Conservation (phyloP, 2,797 vertebrate genomes). For the Hoplostethus atlanticus region DNA sequence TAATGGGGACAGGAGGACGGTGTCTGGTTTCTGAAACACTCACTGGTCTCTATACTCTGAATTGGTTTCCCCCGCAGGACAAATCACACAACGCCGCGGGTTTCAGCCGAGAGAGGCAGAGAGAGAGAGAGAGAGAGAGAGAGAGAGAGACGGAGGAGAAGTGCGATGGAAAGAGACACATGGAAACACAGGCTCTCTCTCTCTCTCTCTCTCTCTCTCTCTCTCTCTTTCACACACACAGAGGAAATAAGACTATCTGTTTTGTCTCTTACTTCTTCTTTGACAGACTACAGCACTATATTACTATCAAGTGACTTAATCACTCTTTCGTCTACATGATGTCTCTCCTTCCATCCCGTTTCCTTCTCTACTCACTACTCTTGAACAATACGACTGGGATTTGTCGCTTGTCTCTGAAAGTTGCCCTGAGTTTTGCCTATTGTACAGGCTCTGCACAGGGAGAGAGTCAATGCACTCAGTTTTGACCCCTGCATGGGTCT, state of each 20-base stretch:
- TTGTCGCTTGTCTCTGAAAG: conserved; percentile 20
- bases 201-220: too few relatives aligned
- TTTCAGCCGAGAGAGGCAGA: conserved; percentile 16
- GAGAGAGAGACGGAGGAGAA: background rate
- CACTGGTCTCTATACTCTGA: conserved; percentile 11
- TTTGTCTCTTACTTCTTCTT: conserved; percentile 30
- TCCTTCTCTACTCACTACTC: conserved; percentile 1
- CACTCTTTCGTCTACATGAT: conserved; percentile 29
- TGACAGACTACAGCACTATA: conserved; percentile 35
- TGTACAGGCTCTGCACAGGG: background rate
- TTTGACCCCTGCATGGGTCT: conserved; percentile 22
- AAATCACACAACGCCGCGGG: conserved; percentile 25
- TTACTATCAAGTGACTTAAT: conserved; percentile 49
- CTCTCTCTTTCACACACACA: background rate
- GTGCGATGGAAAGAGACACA: background rate
- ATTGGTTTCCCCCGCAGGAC: conserved; percentile 22
- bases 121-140: background rate
- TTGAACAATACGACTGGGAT: conserved; percentile 17
- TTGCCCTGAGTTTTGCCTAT: conserved; percentile 20
- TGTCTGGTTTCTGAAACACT: conserved; percentile 8
- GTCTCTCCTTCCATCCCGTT: conserved; percentile 29
- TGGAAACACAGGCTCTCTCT: too few relatives aligned
- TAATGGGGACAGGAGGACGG: conserved; percentile 17
- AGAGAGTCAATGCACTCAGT: conserved; percentile 35
- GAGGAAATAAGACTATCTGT: conserved; percentile 4